Evolutionary conservation across 2,113 vertebrate genomes (phyloP).

Genomic region (Maccullochella peelii): DNA sequence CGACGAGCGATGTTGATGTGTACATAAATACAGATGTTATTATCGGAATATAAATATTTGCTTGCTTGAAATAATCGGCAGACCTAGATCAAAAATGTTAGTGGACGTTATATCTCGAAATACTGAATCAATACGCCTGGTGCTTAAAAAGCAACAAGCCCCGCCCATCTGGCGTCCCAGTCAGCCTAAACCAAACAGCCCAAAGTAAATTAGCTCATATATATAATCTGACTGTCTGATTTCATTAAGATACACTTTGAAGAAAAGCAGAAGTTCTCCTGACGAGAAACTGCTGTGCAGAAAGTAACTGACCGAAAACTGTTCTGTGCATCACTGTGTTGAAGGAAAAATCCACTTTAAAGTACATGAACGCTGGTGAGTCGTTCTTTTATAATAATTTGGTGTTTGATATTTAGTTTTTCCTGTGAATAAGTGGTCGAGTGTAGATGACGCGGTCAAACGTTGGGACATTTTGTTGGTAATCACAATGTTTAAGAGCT

Average conservation of each 20-base stretch:
- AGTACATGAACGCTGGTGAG: neutral
- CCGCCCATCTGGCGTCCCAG: conserved; percentile 1
- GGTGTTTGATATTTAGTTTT: neutral
- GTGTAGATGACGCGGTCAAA: neutral
- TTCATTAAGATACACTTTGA: neutral
- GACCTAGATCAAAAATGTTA: conserved; percentile 9
- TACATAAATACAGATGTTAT: conserved; percentile 78
- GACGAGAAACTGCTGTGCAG: conserved; percentile 28
- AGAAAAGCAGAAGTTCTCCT: neutral
- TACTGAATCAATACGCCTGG: neutral
- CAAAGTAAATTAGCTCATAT: neutral
- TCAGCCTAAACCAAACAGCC: conserved; percentile 30
- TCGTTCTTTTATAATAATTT: conserved; percentile 1
- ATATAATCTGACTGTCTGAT: conserved; percentile 10
- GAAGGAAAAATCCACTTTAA: conserved; percentile 43
- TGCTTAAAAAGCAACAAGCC: conserved; percentile 25
- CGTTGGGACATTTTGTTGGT: neutral
- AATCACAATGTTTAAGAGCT: neutral
- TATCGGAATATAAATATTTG: conserved; percentile 72
- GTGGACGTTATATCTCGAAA: conserved; percentile 12
- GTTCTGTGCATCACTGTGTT: neutral
- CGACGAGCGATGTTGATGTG: conserved; percentile 57
- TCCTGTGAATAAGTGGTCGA: neutral
- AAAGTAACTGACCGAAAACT: conserved; percentile 16
- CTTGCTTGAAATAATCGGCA: conserved; percentile 69